These are phyloP conservation scores for Centroberyx gerrardi DNA, from an alignment of 2,797 vertebrate species.

Conservation along the genomic window DNA sequence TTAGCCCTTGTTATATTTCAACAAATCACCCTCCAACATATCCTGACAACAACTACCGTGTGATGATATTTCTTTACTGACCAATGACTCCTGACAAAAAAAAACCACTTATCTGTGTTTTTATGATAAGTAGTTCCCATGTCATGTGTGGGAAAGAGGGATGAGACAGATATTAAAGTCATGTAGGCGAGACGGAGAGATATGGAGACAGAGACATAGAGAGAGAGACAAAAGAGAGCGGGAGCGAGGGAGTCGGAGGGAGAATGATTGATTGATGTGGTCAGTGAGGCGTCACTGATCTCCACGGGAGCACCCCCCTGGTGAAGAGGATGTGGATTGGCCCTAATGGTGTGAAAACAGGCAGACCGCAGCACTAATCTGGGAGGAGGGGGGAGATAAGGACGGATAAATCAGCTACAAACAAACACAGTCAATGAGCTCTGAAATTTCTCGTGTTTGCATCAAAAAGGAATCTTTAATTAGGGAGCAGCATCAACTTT, in stretches of 20 bases:
- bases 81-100: constrained; percentile 14
- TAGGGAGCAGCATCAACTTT: neutral
- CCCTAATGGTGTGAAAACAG: constrained; percentile 75
- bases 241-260: constrained; percentile 67
- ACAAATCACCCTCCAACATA: neutral
- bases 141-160: constrained; percentile 78
- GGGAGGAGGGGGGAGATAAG: constrained; percentile 64
- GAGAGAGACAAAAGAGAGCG: constrained; percentile 73
- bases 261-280: constrained; percentile 86
- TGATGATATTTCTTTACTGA: neutral
- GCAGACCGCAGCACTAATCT: constrained; percentile 69
- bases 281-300: constrained; percentile 86
- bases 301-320: constrained; percentile 72
- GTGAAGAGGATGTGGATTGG: constrained; percentile 75
- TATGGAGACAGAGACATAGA: constrained; percentile 78
- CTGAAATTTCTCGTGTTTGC: constrained; percentile 24
- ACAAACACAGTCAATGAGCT: constrained; percentile 53
- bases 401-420: constrained; percentile 43
- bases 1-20: neutral
- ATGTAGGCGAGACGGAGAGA: constrained; percentile 70
- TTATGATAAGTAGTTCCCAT: constrained; percentile 65
- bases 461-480: neutral
- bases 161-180: constrained; percentile 74
- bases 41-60: neutral
- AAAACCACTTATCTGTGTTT: constrained; percentile 45